Evolutionary conservation across 2,113 vertebrate species (phyloP), one percentile per base, ranked within the genome.

Genomic region (Corydoras maculifer): DNA sequence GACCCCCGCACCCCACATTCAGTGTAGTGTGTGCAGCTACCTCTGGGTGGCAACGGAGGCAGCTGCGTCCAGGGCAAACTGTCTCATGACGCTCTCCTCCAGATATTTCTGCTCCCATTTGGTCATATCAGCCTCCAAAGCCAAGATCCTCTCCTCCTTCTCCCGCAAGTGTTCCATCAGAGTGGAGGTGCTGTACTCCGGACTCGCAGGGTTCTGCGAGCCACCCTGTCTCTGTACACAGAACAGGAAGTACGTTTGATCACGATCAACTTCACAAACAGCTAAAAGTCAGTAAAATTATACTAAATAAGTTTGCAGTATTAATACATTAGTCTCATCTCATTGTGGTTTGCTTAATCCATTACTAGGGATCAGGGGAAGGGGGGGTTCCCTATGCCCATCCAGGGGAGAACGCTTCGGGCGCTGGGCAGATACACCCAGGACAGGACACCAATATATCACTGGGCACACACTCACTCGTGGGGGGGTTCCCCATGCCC

Each of bases 101-200:
- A 99, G 86, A 79, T 98, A 99, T 12, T 99, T 99, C 86, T 99
- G 97, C 55, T 99, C 97, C 97, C 97, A 98, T 79, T 97, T 97
- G 68, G 95, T 99, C 95, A 98, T 98, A 86, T 99, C 97, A 0
- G 97, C 97, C 87, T 98, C 97, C 83, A 99, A 87, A 31, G 97
- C 97, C 48, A 98, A 88, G 76, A 99, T 98, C 30, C 94, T 86
- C 73, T 99, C 97, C 8, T 99, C 97, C 78, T 98, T 98, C 85
- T 99, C 97, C 0, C 97, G 87, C 48, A 99, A 90, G n/a, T 97
- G 93, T 58, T 99, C 97, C 95, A 98, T 98, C 8, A 99, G 88
- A 0, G 93, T 91, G 0, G 91, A 82, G 3, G 94, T 91, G 0
- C 88, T 98, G 83, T 93, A 96, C 84, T 99, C 97, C 0, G 94